phyloP scores from a whole-genome alignment of 2,888 invertebrate genomes.

The Nomada ferruginata region DNA sequence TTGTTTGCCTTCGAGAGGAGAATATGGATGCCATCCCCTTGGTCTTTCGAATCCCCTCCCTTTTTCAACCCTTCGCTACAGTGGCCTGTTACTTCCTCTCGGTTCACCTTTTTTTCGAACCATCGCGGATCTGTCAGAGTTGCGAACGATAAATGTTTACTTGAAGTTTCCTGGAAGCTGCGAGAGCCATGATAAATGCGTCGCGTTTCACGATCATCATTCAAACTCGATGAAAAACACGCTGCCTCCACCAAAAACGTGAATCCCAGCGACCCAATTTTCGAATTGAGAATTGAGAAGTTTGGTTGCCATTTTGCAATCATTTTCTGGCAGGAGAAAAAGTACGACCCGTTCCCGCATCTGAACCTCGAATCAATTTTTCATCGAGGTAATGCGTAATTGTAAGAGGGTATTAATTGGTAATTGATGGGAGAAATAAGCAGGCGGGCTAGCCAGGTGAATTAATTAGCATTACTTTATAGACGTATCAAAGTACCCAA shows the following conservation, averaged over 20 bases:
- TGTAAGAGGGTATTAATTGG: neutral
- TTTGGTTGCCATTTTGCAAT: too few relatives aligned
- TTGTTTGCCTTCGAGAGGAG: slow-evolving; percentile 56
- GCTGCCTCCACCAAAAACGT: slow-evolving; percentile 37
- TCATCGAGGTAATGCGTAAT: neutral
- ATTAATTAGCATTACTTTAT: slow-evolving; percentile 7
- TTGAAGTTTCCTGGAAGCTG: slow-evolving; percentile 36
- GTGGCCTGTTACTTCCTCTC: neutral
- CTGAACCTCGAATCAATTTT: too few relatives aligned
- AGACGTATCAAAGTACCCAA: neutral
- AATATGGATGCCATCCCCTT: slow-evolving; percentile 49
- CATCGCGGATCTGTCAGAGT: slow-evolving; percentile 17
- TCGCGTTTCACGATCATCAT: slow-evolving; percentile 45
- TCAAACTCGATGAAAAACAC: slow-evolving; percentile 62
- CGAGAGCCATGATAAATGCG: slow-evolving; percentile 61
- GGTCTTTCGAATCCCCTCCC: slow-evolving; percentile 4
- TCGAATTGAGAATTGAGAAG: neutral
- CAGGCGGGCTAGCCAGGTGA: too few relatives aligned
- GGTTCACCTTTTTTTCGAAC: slow-evolving; percentile 32
- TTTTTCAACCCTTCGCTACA: neutral
- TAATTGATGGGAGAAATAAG: too few relatives aligned
- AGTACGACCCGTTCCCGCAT: neutral
- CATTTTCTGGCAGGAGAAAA: too few relatives aligned
- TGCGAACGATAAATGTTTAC: slow-evolving; percentile 65
- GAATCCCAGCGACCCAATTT: neutral